Percentiles rank a stretch among this genome's conserved stretches.
Conservation (phyloP, 2,797 vertebrate species). For the Melanogrammus aeglefinus region DNA sequence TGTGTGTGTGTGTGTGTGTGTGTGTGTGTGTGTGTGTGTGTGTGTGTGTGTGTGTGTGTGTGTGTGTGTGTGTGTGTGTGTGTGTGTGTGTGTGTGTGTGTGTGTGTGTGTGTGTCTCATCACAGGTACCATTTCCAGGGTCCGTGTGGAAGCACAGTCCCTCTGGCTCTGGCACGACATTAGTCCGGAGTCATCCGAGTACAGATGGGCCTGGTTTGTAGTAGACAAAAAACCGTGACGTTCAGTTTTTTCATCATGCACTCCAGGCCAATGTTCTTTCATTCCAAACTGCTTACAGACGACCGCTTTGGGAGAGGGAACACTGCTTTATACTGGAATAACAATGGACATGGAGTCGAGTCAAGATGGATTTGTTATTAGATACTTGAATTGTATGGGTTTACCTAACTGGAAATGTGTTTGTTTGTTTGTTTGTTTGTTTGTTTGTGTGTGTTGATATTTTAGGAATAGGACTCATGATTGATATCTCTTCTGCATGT, state of each 20-base stretch:
- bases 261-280: slow-evolving; percentile 15
- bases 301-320: slow-evolving; percentile 11
- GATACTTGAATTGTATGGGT: slow-evolving; percentile 54
- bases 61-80: slow-evolving; percentile 25
- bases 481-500: slow-evolving; percentile 2
- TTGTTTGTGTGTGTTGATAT: not conserved
- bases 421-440: not conserved
- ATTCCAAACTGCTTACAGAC: slow-evolving; percentile 34
- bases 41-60: slow-evolving; percentile 13
- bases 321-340: slow-evolving; percentile 9
- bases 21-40: slow-evolving; percentile 20
- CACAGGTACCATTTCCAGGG: slow-evolving; percentile 90
- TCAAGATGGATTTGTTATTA: slow-evolving; percentile 22
- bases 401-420: slow-evolving; percentile 44
- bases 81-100: slow-evolving; percentile 9
- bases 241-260: slow-evolving; percentile 20
- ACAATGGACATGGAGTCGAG: slow-evolving; percentile 10
- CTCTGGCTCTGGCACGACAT: slow-evolving; percentile 81
- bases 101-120: slow-evolving; percentile 13
- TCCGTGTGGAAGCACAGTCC: slow-evolving; percentile 87
- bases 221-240: slow-evolving; percentile 3
- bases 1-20: slow-evolving; percentile 13
- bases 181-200: slow-evolving; percentile 74
- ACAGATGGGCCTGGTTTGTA: slow-evolving; percentile 12
- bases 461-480: not conserved